These are phyloP conservation scores for Andrena trimmerana DNA, from an alignment of 2,888 invertebrate genomes.

Conservation along the genomic window DNA sequence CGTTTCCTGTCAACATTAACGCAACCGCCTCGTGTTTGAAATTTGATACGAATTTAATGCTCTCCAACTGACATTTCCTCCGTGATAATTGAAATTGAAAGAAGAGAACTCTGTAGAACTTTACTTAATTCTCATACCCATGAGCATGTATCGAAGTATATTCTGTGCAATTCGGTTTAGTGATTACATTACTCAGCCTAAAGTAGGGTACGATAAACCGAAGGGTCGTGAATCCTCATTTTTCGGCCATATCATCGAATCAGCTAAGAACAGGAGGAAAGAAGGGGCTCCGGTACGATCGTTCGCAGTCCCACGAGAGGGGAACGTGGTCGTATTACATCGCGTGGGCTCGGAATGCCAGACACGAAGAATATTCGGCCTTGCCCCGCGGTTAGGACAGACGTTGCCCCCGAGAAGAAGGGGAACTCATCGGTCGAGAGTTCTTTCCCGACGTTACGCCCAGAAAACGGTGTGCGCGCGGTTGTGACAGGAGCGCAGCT, in stretches of 20 bases:
- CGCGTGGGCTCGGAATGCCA: constrained; percentile 42
- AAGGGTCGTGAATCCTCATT: not conserved
- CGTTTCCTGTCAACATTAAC: constrained; percentile 14
- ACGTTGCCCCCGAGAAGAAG: not conserved
- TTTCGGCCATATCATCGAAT: constrained; percentile 5
- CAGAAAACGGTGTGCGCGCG: constrained; percentile 3
- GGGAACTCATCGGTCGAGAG: not conserved
- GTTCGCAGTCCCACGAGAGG: not conserved
- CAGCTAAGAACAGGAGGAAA: not conserved
- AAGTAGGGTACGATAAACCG: constrained; percentile 2
- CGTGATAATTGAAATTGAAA: not conserved
- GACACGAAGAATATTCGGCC: constrained; percentile 26
- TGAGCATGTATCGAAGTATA: not conserved
- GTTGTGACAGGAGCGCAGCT: not conserved
- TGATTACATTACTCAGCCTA: not conserved
- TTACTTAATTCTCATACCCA: not conserved
- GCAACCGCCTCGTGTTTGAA: not conserved
- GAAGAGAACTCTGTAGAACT: not conserved
- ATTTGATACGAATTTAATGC: constrained; percentile 16
- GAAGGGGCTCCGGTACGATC: constrained; percentile 4
- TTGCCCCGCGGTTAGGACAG: not conserved
- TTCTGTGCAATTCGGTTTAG: not conserved
- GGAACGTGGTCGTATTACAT: constrained; percentile 19
- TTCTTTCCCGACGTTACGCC: not conserved
- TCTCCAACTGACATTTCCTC: not conserved